phyloP scores from a whole-genome alignment of 2,113 vertebrate genomes.

The Amazona guildingii region DNA sequence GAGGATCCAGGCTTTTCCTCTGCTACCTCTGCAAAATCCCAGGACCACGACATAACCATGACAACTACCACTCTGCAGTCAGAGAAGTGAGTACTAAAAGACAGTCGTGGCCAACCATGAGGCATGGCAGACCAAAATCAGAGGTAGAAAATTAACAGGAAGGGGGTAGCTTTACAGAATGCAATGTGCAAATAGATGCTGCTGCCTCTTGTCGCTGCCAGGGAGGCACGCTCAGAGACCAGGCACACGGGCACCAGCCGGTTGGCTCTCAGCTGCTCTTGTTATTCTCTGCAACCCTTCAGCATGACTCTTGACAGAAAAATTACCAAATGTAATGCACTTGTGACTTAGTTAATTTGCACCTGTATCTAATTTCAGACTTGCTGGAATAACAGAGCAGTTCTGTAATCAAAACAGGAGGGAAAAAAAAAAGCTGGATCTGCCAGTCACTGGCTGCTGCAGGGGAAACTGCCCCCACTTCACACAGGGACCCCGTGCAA shows the following conservation, averaged over 20 bases:
- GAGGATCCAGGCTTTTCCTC: not conserved
- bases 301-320: constrained; percentile 67
- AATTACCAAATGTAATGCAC: constrained; percentile 64
- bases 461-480: not conserved
- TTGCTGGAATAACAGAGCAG: constrained; percentile 68
- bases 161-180: not conserved
- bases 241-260: constrained; percentile 2
- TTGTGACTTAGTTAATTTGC: constrained; percentile 72
- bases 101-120: not conserved
- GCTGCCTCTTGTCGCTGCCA: not conserved
- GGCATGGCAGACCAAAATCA: not conserved
- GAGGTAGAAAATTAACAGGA: not conserved
- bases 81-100: not conserved
- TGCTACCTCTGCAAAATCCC: not conserved
- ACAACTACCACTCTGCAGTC: not conserved
- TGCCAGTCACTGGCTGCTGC: constrained; percentile 30
- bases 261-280: not conserved
- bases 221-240: not conserved
- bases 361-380: constrained; percentile 74
- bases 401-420: constrained; percentile 66
- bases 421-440: not conserved
- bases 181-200: not conserved
- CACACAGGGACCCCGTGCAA: not conserved
- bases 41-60: not conserved
- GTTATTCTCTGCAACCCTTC: constrained; percentile 49